Percentiles rank a stretch among this genome's conserved stretches.
phyloP scores from a whole-genome alignment of 1,140 invertebrate genomes.

The Cataglyphis hispanica region DNA sequence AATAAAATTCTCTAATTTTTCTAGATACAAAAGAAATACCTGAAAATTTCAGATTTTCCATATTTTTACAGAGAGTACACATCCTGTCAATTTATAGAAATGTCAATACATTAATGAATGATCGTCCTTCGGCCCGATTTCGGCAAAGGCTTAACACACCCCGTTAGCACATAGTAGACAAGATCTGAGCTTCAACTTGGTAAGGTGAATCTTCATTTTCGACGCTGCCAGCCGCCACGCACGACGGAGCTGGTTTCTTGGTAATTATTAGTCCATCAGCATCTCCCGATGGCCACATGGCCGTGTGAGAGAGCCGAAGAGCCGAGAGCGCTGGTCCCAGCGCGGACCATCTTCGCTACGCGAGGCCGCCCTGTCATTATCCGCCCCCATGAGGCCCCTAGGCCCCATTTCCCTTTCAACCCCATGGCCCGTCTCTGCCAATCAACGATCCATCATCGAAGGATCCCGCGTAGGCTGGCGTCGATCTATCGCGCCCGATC shows the following conservation, averaged over 20 bases:
- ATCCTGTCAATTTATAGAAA: neutral
- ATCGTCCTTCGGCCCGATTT: slow-evolving; percentile 30
- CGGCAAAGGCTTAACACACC: slow-evolving; percentile 34
- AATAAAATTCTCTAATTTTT: too few relatives aligned
- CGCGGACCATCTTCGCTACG: slow-evolving; percentile 76
- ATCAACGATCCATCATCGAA: slow-evolving; percentile 85
- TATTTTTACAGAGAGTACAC: too few relatives aligned
- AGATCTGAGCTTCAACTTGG: slow-evolving; percentile 47
- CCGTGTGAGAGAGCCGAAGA: slow-evolving; percentile 70
- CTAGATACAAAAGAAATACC: too few relatives aligned
- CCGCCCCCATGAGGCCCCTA: slow-evolving; percentile 82
- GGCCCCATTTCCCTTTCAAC: slow-evolving; percentile 85
- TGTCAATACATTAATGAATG: slow-evolving; percentile 26
- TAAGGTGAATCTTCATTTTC: slow-evolving; percentile 75
- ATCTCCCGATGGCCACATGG: slow-evolving; percentile 85
- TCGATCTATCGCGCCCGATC: slow-evolving; percentile 64
- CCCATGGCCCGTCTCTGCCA: slow-evolving; percentile 81
- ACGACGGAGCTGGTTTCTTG: slow-evolving; percentile 74
- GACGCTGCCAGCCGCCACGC: slow-evolving; percentile 71
- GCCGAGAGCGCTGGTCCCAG: slow-evolving; percentile 67
- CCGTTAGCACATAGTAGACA: slow-evolving; percentile 53
- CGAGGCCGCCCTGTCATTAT: slow-evolving; percentile 86
- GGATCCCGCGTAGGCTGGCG: slow-evolving; percentile 56
- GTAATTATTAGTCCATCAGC: slow-evolving; percentile 85
- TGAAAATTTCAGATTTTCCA: too few relatives aligned